These are phyloP conservation scores for Montipora capricornis DNA, from an alignment of 64 coral and sea anemone genomes.

Conservation along the genomic window DNA sequence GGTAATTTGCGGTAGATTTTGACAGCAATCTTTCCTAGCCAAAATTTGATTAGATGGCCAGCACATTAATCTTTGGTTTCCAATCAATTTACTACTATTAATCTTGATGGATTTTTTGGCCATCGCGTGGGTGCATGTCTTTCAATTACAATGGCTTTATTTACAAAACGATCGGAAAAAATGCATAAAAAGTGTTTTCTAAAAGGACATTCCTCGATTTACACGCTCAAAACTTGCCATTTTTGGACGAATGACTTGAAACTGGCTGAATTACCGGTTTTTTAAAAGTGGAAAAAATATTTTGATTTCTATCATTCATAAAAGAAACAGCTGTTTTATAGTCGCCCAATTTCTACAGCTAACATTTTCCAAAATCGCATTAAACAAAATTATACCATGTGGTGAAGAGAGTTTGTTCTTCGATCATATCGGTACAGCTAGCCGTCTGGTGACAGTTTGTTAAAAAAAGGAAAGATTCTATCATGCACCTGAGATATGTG, in stretches of 20 bases:
- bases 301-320: neutral
- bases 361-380: neutral
- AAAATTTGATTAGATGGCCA: neutral
- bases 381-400: neutral
- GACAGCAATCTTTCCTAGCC: neutral
- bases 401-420: neutral
- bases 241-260: too few relatives aligned
- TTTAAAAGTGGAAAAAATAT: too few relatives aligned
- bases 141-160: neutral
- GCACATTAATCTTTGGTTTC: slow-evolving; percentile 25
- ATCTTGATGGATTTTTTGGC: slow-evolving; percentile 4
- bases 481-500: too few relatives aligned
- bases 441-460: neutral
- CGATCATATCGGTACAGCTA: neutral
- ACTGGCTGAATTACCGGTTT: too few relatives aligned
- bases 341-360: too few relatives aligned
- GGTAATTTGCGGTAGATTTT: slow-evolving; percentile 15
- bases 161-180: too few relatives aligned
- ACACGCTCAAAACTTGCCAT: neutral
- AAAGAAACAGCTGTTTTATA: neutral
- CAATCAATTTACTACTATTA: neutral
- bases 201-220: slow-evolving; percentile 9
- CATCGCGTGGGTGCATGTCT: slow-evolving; percentile 18
- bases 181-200: neutral
- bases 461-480: too few relatives aligned